Base-by-base conservation (phyloP, 2,888 invertebrate genomes). In the Lasioglossum oenotherae region DNA sequence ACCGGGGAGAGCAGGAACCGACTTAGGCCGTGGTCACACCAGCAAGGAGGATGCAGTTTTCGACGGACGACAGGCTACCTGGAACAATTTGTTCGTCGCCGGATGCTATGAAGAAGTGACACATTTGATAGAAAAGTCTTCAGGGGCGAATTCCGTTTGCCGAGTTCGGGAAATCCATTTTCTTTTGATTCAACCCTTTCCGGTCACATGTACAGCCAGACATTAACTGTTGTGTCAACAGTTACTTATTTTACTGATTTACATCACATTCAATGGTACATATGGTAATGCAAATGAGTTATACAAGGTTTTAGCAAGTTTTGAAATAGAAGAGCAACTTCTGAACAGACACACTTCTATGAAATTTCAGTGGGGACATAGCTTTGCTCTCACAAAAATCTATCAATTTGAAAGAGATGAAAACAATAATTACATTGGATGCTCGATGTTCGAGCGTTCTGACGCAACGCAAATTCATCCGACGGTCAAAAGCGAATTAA, bases 1-100 rank as follows among this genome's bases (percentile, higher is more conserved):
- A 71, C 38, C 64, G 60, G 69, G n/a, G n/a, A 57, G 53, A 57
- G 85, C 60, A 35, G 73, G 60, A 79, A 38, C 64, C 75, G 73
- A 79, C 53, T 69, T 76, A 31, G 31, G 41, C 69, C 69, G 46
- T 35, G 74, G 74, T 41, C 69, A 71, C 69, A 74, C 46, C 23
- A 41, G 41, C 69, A 16, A 64, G 16, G 31, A 16, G 64, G 31
- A 31, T 64, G 64, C 64, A 64, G 16, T 64, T 64, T 64, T 64
- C 64, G 64, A 31, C 31, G 2, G 64, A 31, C 64, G 31, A 31
- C 64, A 6, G 16, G 64, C 2, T 64, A 64, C 64, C 64, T 64
- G 64, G 64, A 64, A 64, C 64, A 31, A 31, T 64, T 64, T 64
- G 31, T 31, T 64, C 64, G 14, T 64, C 64, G 31, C 16, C 64